phyloP scores from a whole-genome alignment of 2,888 invertebrate genomes.

The Cephus rjabovi region DNA sequence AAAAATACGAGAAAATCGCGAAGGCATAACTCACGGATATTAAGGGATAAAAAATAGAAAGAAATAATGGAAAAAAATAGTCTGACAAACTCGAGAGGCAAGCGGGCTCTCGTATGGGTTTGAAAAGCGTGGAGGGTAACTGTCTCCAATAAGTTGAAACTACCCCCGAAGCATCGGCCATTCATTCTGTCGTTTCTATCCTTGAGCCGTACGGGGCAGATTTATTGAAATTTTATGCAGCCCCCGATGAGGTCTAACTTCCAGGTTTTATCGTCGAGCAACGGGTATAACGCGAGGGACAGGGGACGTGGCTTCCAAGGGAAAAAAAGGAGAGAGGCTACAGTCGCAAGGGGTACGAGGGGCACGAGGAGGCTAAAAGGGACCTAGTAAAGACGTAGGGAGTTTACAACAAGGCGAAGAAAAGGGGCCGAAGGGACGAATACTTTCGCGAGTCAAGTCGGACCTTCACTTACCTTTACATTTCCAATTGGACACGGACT shows the following conservation, averaged over 20 bases:
- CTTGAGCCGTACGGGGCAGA: slow-evolving; percentile 27
- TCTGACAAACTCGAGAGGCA: neutral
- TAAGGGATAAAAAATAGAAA: neutral
- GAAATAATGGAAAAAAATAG: neutral
- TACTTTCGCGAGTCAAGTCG: neutral
- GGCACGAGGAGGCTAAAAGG: neutral
- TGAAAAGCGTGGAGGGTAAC: slow-evolving; percentile 29
- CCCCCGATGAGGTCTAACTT: slow-evolving; percentile 46
- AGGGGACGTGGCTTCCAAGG: neutral
- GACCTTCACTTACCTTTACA: neutral
- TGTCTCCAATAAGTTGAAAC: slow-evolving; percentile 32
- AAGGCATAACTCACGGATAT: neutral
- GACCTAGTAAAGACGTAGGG: neutral
- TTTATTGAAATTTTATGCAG: slow-evolving; percentile 55
- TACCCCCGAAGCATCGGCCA: slow-evolving; percentile 41
- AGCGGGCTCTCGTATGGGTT: neutral
- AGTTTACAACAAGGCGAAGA: neutral
- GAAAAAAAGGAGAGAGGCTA: neutral
- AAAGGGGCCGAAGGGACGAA: neutral
- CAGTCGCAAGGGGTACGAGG: neutral
- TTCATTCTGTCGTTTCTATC: slow-evolving; percentile 34
- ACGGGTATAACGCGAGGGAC: slow-evolving; percentile 17
- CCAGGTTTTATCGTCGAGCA: slow-evolving; percentile 45
- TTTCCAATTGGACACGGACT: neutral
- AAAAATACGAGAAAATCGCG: neutral